A percentile compares a stretch with the other conserved stretches of the same genome.
Evolutionary conservation across 64 coral and sea anemone genomes (phyloP).

Genomic region (Acropora tenuis): DNA sequence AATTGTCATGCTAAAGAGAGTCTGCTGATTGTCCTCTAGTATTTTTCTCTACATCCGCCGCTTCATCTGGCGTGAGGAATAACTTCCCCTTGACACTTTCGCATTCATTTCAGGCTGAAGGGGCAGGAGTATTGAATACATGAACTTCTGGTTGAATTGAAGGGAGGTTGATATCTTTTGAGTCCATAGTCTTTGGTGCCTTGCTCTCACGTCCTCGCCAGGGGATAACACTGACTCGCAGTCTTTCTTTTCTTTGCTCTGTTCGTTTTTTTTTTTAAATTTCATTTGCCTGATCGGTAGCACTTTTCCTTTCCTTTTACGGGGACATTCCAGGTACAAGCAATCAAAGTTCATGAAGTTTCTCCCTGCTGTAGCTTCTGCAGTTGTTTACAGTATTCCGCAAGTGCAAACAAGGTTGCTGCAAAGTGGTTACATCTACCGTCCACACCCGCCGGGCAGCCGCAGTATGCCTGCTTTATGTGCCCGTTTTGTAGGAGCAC

Average conservation of each 20-base stretch:
- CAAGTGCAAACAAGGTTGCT: constrained; percentile 63
- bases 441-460: constrained; percentile 59
- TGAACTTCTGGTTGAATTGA: constrained; percentile 32
- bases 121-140: not conserved
- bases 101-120: constrained; percentile 23
- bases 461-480: constrained; percentile 35
- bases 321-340: constrained; percentile 69
- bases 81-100: constrained; percentile 34
- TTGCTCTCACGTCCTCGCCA: constrained; percentile 30
- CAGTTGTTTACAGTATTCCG: constrained; percentile 54
- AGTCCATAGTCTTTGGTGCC: constrained; percentile 27
- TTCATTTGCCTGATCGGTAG: constrained; percentile 37
- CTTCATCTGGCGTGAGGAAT: constrained; percentile 24
- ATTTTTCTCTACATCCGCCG: too few species aligned
- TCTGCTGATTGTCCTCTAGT: too few species aligned
- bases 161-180: not conserved
- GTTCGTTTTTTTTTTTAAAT: constrained; percentile 59
- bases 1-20: not conserved
- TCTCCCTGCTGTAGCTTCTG: constrained; percentile 21
- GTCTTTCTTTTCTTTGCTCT: constrained; percentile 50
- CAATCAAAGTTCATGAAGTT: constrained; percentile 39
- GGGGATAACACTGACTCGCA: constrained; percentile 2
- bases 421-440: constrained; percentile 46
- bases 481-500: constrained; percentile 36
- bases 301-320: constrained; percentile 59